Conservation (phyloP, 2,797 vertebrate genomes). For the Sebastolobus alascanus region DNA sequence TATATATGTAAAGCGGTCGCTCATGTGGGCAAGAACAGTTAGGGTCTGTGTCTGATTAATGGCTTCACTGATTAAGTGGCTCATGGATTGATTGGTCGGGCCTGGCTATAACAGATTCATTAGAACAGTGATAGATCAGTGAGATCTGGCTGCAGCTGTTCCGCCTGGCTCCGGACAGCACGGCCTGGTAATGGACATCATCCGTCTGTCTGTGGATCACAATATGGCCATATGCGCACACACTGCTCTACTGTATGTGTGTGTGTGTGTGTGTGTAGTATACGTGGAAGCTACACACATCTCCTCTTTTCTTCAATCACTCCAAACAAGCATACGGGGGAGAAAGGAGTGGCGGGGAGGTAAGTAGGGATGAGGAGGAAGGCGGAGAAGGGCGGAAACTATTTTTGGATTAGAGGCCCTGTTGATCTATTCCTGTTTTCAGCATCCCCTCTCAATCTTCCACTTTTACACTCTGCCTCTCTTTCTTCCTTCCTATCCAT, state of each 20-base stretch:
- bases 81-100: slow-evolving; percentile 73
- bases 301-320: slow-evolving; percentile 60
- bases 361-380: slow-evolving; percentile 58
- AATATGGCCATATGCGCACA: slow-evolving; percentile 45
- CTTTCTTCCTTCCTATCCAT: slow-evolving; percentile 59
- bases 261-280: slow-evolving; percentile 11
- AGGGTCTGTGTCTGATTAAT: slow-evolving; percentile 70
- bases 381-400: slow-evolving; percentile 63
- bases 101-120: slow-evolving; percentile 77
- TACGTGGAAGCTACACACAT: slow-evolving; percentile 37
- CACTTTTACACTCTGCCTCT: slow-evolving; percentile 64
- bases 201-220: slow-evolving; percentile 70
- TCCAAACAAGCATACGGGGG: slow-evolving; percentile 58
- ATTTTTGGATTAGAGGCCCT: slow-evolving; percentile 78
- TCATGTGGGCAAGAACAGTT: slow-evolving; percentile 61
- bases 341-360: slow-evolving; percentile 48
- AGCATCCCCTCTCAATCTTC: slow-evolving; percentile 69
- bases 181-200: slow-evolving; percentile 71
- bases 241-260: slow-evolving; percentile 8
- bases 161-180: slow-evolving; percentile 64
- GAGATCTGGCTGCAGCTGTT: slow-evolving; percentile 77
- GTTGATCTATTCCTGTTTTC: slow-evolving; percentile 81
- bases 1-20: slow-evolving; percentile 58
- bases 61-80: slow-evolving; percentile 73
- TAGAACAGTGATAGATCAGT: slow-evolving; percentile 77